Evolutionary conservation across 2,113 vertebrate genomes (phyloP), one percentile per base, ranked within the genome.

Genomic region (Bucco capensis): DNA sequence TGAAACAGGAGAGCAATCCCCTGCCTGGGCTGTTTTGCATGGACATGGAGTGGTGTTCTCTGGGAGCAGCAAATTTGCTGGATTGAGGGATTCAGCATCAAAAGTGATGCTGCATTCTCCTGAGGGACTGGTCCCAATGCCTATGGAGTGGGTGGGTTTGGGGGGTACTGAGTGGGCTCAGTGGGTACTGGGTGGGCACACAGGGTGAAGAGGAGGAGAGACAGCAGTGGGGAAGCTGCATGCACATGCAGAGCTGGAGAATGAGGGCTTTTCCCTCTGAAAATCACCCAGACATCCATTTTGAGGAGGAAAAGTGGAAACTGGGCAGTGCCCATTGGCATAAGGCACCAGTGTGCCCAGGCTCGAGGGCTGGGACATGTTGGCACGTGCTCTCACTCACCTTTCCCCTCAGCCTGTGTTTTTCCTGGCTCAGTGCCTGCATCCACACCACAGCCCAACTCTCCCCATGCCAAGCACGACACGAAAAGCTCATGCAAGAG

Each of bases 251-350:
- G 8, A 7, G 37, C 1, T 22, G 69, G 25, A 22, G 25, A 40
- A 12, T 0, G 2, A 9, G 18, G 12, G 38, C 2, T 72, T 49
- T 33, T n/a, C 62, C 38, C 49, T 0, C 44, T 3, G 27, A 2
- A 33, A 57, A 50, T 0, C 15, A 16, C 6, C 57, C 5, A 1
- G 14, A 25, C 2, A 1, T 49, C 60, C 5, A 0, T 11, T 58
- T 5, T 0, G 8, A 6, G 77, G 53, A 27, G 47, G 44, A 8
- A 10, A 17, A 53, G 40, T 0, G 15, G 5, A 25, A 30, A 2
- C 3, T 0, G 1, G 80, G 75, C 10, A 6, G 0, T 0, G 11
- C 61, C 3, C 18, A 6, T 1, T n/a, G 9, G 16, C 4, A 6
- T 8, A 6, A n/a, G 4, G 5, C 2, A 3, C 44, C 5, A 9